Base-by-base conservation (phyloP, 2,888 invertebrate species). In the Ochropleura plecta region DNA sequence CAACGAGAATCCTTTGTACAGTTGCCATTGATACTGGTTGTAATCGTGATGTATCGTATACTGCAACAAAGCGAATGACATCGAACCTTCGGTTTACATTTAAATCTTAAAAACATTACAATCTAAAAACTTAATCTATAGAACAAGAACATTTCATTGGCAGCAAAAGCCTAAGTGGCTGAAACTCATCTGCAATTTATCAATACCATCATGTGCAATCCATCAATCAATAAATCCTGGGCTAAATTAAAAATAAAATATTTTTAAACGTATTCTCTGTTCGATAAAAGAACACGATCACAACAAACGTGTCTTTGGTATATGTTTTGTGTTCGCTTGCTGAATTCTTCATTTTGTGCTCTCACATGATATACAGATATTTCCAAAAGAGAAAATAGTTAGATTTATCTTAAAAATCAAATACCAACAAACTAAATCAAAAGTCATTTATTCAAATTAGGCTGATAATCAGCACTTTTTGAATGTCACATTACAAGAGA, bases 31-130 rank as follows among this genome's bases (percentile, higher is more conserved):
- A 48, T 62, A 74, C 68, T 73, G 73, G 66, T 70, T 69, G 69
- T 74, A n/a, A 76, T 77, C 67, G 65, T 63, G 72, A 67, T 57
- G 83, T 86, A 76, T 78, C 63, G 57, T 70, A 44, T 48, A 57
- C n/a, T 66, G 62, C 67, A 57, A 60, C 64, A 73, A 70, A 69
- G 55, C 44, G 42, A 72, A 59, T 53, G 10, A 18, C 51, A 48
- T 30, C n/a, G 49, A 57, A n/a, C 57, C 60, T 64, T 74, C 46
- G 51, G 18, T 65, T 55, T 49, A 44, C 3, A 62, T 44, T 16
- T 3, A 18, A 40, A 74, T 30, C 30, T 30, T n/a, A 5, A 10
- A 51, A 51, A 48, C 16, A 46, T 8, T 18, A 49, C 12, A 51
- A 30, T 70, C 3, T n/a, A 20, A 65, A 44, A 51, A 55, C 55